phyloP scores from a whole-genome alignment of 2,888 invertebrate genomes.

The Diabrotica balteata region DNA sequence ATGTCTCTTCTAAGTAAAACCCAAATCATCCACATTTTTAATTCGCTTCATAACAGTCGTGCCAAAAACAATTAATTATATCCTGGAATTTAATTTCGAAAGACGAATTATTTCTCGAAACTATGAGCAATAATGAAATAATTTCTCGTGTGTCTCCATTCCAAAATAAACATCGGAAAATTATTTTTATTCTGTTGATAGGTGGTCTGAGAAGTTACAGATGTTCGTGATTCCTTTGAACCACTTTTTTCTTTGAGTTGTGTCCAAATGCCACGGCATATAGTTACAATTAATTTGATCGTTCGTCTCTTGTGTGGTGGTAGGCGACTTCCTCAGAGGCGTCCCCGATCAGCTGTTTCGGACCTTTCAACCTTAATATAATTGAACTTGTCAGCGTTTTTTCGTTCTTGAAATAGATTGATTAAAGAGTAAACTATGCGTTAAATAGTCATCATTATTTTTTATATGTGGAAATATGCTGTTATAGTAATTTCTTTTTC shows the following conservation, averaged over 20 bases:
- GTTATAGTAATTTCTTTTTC: too few species aligned
- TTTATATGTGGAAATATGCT: too few species aligned
- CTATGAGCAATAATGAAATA: constrained; percentile 14
- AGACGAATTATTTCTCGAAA: constrained; percentile 8
- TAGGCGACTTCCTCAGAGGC: constrained; percentile 1
- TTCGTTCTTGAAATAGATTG: too few species aligned
- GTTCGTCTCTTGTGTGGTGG: constrained; percentile 1
- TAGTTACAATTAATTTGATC: constrained; percentile 34
- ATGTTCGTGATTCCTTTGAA: constrained; percentile 34
- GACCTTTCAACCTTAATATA: too few species aligned
- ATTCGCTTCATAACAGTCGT: background rate
- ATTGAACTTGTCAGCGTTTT: too few species aligned
- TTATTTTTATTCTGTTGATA: constrained; percentile 36
- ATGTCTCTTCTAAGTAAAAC: background rate
- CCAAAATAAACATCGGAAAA: constrained; percentile 32
- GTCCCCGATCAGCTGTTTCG: background rate
- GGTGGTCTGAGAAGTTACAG: constrained; percentile 36
- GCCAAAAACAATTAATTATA: constrained; percentile 1
- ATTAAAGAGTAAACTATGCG: too few species aligned
- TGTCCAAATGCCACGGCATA: constrained; percentile 34
- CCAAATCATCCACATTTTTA: background rate
- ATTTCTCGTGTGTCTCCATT: constrained; percentile 19
- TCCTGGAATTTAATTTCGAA: constrained; percentile 4
- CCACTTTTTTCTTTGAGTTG: constrained; percentile 32
- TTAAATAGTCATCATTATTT: too few species aligned